phyloP scores from a whole-genome alignment of 2,797 vertebrate genomes.

The Carduelis carduelis region DNA sequence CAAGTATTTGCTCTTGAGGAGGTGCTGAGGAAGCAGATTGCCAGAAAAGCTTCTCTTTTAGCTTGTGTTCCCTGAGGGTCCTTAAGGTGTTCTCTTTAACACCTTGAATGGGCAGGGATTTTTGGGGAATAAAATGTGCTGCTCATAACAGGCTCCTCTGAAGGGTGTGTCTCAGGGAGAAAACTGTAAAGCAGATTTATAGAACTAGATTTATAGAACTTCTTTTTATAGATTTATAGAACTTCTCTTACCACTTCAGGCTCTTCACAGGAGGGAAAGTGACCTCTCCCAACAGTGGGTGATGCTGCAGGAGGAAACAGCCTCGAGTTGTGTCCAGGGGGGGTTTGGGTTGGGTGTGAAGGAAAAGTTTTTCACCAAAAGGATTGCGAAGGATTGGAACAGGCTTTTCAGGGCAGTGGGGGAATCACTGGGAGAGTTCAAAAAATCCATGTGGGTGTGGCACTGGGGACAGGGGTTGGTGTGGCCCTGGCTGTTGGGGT shows the following conservation, averaged over 20 bases:
- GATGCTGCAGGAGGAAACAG: neutral
- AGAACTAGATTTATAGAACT: too few relatives aligned
- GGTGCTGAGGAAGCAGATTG: neutral
- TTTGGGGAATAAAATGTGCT: neutral
- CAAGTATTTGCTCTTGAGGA: neutral
- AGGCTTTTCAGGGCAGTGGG: neutral
- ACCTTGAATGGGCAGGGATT: neutral
- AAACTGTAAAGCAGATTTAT: neutral
- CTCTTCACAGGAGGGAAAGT: neutral
- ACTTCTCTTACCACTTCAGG: fast-evolving
- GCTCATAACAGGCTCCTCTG: neutral
- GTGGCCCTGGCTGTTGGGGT: too few relatives aligned
- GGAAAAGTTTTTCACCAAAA: too few relatives aligned
- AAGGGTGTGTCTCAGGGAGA: neutral
- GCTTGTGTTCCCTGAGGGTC: neutral
- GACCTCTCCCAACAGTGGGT: neutral
- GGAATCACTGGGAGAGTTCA: neutral
- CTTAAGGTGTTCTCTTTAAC: neutral
- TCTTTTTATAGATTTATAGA: neutral
- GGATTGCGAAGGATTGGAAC: too few relatives aligned
- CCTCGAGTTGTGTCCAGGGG: neutral
- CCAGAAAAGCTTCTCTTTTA: neutral
- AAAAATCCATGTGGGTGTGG: fast-evolving
- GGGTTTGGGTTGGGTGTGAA: neutral
- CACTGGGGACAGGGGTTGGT: neutral